A percentile compares a stretch with the other conserved stretches of the same genome.
phyloP scores from a whole-genome alignment of 2,797 vertebrate species.

The Linurgus olivaceus region DNA sequence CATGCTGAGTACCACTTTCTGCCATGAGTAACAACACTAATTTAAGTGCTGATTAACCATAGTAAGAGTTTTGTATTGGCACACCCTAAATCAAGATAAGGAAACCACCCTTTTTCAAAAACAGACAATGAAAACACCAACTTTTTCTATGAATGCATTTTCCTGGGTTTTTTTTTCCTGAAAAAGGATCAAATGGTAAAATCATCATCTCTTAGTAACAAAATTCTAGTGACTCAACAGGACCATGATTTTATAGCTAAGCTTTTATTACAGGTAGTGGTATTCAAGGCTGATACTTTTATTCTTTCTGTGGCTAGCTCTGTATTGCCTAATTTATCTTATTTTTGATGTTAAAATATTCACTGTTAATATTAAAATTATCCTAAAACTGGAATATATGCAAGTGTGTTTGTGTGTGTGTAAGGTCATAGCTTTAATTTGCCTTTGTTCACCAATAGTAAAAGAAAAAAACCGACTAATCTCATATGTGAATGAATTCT shows the following conservation, averaged over 20 bases:
- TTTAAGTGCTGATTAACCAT: not conserved
- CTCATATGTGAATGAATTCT: not conserved
- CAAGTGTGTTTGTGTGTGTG: not conserved
- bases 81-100: not conserved
- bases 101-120: not conserved
- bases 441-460: not conserved
- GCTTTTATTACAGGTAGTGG: not conserved
- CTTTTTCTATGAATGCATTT: not conserved
- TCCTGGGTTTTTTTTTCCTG: not conserved
- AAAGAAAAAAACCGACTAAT: not conserved
- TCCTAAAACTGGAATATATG: not conserved
- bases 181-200: not conserved
- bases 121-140: not conserved
- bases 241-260: not conserved
- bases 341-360: not conserved
- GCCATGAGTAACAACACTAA: not conserved
- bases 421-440: not conserved
- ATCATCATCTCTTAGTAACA: not conserved
- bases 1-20: not conserved
- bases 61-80: not conserved
- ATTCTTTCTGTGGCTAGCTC: not conserved
- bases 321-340: not conserved
- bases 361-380: not conserved
- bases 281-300: not conserved
- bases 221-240: not conserved